Evolutionary conservation across 2,888 invertebrate genomes (phyloP).

Genomic region (Drosophila koepferae): DNA sequence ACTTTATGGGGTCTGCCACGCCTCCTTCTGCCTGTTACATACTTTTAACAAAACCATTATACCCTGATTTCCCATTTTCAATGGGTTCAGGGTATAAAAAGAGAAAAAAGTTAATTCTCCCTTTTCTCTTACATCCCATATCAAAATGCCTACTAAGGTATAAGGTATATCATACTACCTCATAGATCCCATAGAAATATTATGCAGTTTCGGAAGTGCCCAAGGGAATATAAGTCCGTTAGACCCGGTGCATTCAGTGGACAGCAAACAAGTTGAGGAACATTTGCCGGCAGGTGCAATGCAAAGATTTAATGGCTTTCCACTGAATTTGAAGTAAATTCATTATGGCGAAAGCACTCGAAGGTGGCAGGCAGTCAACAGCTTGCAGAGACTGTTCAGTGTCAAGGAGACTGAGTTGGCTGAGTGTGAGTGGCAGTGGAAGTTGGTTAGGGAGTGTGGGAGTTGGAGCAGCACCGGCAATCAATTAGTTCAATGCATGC

Average conservation of each 20-base stretch:
- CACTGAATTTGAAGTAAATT: conserved; percentile 38
- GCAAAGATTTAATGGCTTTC: background rate
- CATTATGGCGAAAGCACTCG: conserved; percentile 48
- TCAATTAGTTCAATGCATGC: conserved; percentile 80
- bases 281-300: background rate
- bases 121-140: no score
- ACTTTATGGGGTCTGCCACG: no score
- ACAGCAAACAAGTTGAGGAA: background rate
- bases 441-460: background rate
- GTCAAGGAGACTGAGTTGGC: background rate
- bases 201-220: background rate
- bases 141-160: no score
- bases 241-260: background rate
- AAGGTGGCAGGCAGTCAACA: conserved; percentile 12
- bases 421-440: background rate
- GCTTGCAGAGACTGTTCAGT: background rate
- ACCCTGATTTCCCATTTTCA: no score
- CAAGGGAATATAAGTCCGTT: background rate
- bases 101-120: no score
- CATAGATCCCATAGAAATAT: no score
- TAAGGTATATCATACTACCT: no score
- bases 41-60: no score
- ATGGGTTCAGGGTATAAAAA: no score
- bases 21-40: no score
- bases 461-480: conserved; percentile 44